Conservation (phyloP, 2,113 vertebrate genomes). For the Turnix velox region DNA sequence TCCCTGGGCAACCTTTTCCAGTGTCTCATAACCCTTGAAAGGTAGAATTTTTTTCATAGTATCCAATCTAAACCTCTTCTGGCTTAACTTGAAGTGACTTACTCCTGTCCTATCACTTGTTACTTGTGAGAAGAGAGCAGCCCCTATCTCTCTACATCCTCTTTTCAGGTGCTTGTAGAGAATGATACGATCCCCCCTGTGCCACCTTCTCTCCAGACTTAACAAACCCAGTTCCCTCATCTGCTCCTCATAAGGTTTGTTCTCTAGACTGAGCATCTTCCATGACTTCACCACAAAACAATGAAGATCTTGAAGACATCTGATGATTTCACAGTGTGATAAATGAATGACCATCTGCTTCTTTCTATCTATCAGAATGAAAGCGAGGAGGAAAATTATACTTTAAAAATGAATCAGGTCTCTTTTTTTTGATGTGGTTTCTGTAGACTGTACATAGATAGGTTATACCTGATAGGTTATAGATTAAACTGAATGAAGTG, state of each 20-base stretch:
- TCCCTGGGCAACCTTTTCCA: background rate
- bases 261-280: background rate
- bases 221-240: background rate
- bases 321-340: background rate
- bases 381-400: fast-evolving
- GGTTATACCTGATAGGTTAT: background rate
- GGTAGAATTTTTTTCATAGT: background rate
- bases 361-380: background rate
- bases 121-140: background rate
- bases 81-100: background rate
- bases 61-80: background rate
- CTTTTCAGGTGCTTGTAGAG: background rate
- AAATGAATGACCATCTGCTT: background rate
- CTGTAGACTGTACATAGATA: background rate
- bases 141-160: background rate
- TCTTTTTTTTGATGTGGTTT: background rate
- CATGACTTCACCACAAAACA: background rate
- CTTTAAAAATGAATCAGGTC: background rate
- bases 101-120: background rate
- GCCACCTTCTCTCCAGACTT: background rate
- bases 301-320: background rate
- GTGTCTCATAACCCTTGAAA: background rate
- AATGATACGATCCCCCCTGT: background rate
- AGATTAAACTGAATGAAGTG: background rate
- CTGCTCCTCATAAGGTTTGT: background rate